These are phyloP conservation scores for Bubo scandiacus DNA, from an alignment of 2,113 vertebrate genomes.

Conservation along the genomic window DNA sequence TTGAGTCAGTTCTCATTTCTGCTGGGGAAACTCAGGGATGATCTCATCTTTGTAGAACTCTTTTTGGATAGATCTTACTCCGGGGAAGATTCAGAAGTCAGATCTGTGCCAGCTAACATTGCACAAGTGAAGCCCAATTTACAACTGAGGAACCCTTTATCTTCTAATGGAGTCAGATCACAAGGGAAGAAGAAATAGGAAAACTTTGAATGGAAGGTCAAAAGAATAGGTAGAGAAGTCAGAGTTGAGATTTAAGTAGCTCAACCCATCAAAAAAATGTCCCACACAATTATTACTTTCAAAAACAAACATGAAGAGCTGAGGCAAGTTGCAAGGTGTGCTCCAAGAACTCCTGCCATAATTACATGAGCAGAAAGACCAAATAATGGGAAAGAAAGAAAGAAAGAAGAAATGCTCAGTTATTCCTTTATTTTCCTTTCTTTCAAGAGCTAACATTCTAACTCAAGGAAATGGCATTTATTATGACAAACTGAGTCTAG, in stretches of 20 bases:
- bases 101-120: background rate
- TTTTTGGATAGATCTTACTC: background rate
- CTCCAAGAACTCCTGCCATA: background rate
- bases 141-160: background rate
- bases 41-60: background rate
- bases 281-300: background rate
- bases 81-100: background rate
- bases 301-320: background rate
- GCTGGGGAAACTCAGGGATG: background rate
- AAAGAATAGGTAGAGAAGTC: background rate
- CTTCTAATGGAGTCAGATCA: background rate
- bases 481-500: slow-evolving; percentile 39
- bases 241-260: background rate
- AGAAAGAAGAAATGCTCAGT: background rate
- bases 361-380: background rate
- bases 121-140: background rate
- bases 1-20: background rate
- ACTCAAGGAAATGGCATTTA: background rate
- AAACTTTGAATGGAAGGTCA: background rate
- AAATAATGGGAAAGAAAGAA: background rate
- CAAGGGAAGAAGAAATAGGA: background rate
- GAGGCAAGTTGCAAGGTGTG: background rate
- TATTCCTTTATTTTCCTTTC: background rate
- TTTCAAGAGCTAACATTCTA: background rate
- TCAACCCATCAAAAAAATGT: background rate